Base-by-base conservation (phyloP, 1,140 invertebrate genomes). In the Anastatus disparis region DNA sequence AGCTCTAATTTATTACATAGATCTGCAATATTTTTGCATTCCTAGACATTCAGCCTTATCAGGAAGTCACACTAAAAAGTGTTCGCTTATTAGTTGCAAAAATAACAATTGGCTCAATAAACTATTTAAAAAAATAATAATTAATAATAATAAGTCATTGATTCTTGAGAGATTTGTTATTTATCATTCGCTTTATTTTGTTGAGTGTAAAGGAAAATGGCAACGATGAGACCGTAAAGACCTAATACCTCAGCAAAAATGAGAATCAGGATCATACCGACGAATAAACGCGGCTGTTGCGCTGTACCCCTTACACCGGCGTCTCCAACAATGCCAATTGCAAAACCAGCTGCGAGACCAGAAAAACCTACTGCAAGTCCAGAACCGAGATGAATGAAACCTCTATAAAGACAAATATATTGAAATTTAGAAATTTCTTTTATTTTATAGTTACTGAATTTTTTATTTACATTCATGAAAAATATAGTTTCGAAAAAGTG, bases 201-300 rank as follows among this genome's bases (percentile, higher is more conserved):
- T n/a, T n/a, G n/a, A n/a, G n/a, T n/a, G n/a, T n/a, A n/a, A n/a
- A n/a, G n/a, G n/a, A n/a, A n/a, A n/a, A n/a, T n/a, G n/a, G n/a
- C n/a, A n/a, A n/a, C n/a, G n/a, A n/a, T n/a, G n/a, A n/a, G n/a
- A n/a, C n/a, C n/a, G n/a, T n/a, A n/a, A n/a, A n/a, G n/a, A n/a
- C n/a, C n/a, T n/a, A n/a, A n/a, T 85, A 99, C 98, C 92, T 99
- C 98, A 85, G 98, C 97, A 89, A 99, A 99, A 91, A 99, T 99
- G 82, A 99, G 93, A 88, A 99, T 99, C 78, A 99, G 91, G 84
- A 99, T 99, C 98, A 99, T 99, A 83, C 98, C 98, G 78, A 99
- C 96, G 89, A 98, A 99, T 75, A 99, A 91, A 86, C 97, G 92
- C 22, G 97, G 97, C 84, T 99, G 97, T 86, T 99, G 97, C 71